Evolutionary conservation across 64 coral and sea anemone genomes (phyloP).

Genomic region (Acropora yongei): DNA sequence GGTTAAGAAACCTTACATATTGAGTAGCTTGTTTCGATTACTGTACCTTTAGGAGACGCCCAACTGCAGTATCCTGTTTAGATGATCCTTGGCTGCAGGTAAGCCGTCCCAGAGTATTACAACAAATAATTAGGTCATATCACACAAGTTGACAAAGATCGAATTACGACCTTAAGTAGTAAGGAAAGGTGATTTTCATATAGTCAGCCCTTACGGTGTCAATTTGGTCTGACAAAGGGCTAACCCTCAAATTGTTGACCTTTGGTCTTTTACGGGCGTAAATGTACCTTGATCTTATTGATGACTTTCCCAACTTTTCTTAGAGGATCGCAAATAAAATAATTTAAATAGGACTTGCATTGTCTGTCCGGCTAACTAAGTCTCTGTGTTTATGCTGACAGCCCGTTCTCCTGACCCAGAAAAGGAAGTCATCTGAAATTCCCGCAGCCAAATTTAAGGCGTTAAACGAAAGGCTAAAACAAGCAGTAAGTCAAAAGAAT

Average conservation of each 20-base stretch:
- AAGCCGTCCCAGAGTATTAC: neutral
- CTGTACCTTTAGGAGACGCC: constrained; percentile 13
- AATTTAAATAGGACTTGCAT: neutral
- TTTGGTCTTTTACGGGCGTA: too few relatives aligned
- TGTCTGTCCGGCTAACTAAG: neutral
- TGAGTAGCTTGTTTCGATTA: too few relatives aligned
- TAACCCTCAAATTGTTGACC: too few relatives aligned
- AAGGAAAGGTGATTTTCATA: too few relatives aligned
- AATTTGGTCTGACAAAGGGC: too few relatives aligned
- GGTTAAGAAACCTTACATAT: too few relatives aligned
- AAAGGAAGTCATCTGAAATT: constrained; percentile 54
- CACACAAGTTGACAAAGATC: too few relatives aligned
- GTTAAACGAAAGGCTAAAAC: constrained; percentile 39
- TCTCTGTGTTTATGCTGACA: constrained; percentile 13
- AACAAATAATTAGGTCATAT: neutral
- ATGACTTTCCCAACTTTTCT: too few relatives aligned
- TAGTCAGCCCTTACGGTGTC: too few relatives aligned
- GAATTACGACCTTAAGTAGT: too few relatives aligned
- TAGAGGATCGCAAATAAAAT: neutral
- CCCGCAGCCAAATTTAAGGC: constrained; percentile 56
- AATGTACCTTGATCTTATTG: too few relatives aligned
- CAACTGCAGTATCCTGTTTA: neutral
- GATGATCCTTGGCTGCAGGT: constrained; percentile 46
- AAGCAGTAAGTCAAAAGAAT: constrained; percentile 25
- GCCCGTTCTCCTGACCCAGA: constrained; percentile 39